A percentile compares a stretch with the other conserved stretches of the same genome.
Evolutionary conservation across 1,140 invertebrate genomes (phyloP).

Genomic region (Zaprionus gabonicus): DNA sequence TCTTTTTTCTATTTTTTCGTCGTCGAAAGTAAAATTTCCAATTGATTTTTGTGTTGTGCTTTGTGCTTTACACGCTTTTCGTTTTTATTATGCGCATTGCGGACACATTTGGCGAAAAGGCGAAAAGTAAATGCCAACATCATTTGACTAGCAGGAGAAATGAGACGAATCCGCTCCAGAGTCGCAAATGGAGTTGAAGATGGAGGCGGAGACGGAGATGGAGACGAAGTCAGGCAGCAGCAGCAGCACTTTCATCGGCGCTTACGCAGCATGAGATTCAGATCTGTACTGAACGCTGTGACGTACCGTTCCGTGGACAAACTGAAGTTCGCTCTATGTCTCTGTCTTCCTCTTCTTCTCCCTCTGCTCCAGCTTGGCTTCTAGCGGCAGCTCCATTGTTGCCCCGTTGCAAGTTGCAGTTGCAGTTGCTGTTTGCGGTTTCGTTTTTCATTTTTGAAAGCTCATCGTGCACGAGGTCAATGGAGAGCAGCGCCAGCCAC

Average conservation of each 20-base stretch:
- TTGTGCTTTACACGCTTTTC: slow-evolving; percentile 78
- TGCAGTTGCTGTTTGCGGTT: slow-evolving; percentile 21
- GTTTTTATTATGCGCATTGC: slow-evolving; percentile 75
- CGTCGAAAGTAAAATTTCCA: slow-evolving; percentile 82
- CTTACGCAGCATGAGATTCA: slow-evolving; percentile 79
- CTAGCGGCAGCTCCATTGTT: slow-evolving; percentile 30
- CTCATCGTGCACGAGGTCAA: slow-evolving; percentile 56
- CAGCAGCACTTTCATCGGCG: slow-evolving; percentile 69
- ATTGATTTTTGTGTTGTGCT: slow-evolving; percentile 74
- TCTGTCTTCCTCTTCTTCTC: not conserved
- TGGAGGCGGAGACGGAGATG: not conserved
- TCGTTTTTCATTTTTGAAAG: slow-evolving; percentile 56
- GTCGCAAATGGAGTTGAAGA: too few relatives aligned
- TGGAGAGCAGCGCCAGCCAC: slow-evolving; percentile 36
- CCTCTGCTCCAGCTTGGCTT: slow-evolving; percentile 9
- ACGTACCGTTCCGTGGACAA: not conserved
- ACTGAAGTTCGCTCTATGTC: not conserved
- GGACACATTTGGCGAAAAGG: slow-evolving; percentile 58
- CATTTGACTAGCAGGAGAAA: slow-evolving; percentile 76
- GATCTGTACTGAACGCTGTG: slow-evolving; percentile 36
- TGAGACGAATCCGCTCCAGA: slow-evolving; percentile 25
- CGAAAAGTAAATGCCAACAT: slow-evolving; percentile 59
- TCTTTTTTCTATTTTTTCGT: slow-evolving; percentile 53
- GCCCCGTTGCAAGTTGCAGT: slow-evolving; percentile 13
- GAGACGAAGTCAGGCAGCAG: not conserved